These are phyloP conservation scores for Polypterus bichir DNA, from an alignment of 2,113 vertebrate species.

Conservation along the genomic window DNA sequence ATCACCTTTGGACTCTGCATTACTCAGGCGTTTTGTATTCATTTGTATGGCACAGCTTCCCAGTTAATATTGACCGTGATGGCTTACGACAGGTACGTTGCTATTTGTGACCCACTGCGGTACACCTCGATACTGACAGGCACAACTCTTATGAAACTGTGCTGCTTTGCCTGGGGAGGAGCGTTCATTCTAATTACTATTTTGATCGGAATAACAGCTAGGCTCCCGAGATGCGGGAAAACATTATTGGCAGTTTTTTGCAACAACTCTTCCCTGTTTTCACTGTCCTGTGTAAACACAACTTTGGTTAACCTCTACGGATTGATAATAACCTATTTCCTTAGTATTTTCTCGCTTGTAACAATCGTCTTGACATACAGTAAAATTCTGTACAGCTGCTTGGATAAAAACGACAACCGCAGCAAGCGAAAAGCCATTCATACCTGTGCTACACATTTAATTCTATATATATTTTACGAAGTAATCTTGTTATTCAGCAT, in stretches of 20 bases:
- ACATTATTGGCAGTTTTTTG: constrained; percentile 31
- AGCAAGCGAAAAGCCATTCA: constrained; percentile 27
- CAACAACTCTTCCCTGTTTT: constrained; percentile 32
- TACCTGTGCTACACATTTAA: constrained; percentile 28
- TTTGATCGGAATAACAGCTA: constrained; percentile 28
- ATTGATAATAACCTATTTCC: constrained; percentile 21
- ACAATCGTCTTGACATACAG: constrained; percentile 32
- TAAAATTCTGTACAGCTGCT: constrained; percentile 24
- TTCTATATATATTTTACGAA: constrained; percentile 25
- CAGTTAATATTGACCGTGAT: constrained; percentile 30
- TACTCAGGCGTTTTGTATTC: constrained; percentile 28
- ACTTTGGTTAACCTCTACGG: constrained; percentile 27
- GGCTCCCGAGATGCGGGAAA: constrained; percentile 24
- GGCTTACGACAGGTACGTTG: constrained; percentile 37
- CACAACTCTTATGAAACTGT: constrained; percentile 16
- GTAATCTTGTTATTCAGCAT: constrained; percentile 6
- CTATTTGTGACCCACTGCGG: constrained; percentile 30
- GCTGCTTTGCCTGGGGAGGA: constrained; percentile 23
- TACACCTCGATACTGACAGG: constrained; percentile 36
- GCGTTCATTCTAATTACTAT: constrained; percentile 25
- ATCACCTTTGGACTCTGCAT: constrained; percentile 24
- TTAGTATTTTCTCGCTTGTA: constrained; percentile 27
- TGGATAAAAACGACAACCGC: constrained; percentile 8
- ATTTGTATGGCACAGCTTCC: constrained; percentile 21
- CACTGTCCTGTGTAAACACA: constrained; percentile 29